A percentile compares a stretch with the other conserved stretches of the same genome.
Conservation (phyloP, 2,113 vertebrate genomes). For the Tychaedon coryphoeus region DNA sequence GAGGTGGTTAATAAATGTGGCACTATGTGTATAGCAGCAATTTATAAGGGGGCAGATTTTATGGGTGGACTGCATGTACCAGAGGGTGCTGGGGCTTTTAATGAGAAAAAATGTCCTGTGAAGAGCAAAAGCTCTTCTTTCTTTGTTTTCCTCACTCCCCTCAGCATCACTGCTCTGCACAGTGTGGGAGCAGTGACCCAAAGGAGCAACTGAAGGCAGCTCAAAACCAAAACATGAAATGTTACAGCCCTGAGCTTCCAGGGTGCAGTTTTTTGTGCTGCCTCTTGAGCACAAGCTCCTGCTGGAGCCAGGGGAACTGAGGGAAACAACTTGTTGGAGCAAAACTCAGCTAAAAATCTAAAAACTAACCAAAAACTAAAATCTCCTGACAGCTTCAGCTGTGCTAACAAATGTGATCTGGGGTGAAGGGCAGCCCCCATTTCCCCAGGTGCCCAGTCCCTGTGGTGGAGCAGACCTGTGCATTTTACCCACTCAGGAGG, state of each 20-base stretch:
- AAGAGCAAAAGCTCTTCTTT: not conserved
- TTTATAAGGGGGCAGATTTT: not conserved
- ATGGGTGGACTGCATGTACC: fast-evolving
- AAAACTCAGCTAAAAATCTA: too few relatives aligned
- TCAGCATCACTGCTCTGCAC: fast-evolving
- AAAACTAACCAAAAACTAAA: too few relatives aligned
- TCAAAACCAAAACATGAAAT: not conserved
- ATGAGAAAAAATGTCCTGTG: not conserved
- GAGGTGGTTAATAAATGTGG: not conserved
- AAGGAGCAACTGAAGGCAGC: not conserved
- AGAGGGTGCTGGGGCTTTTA: not conserved
- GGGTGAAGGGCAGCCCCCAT: not conserved
- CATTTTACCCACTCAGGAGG: not conserved
- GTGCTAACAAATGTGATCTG: not conserved
- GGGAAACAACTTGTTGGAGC: not conserved
- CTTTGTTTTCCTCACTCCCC: not conserved
- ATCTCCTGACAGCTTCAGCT: not conserved
- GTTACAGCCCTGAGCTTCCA: not conserved
- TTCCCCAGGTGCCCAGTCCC: not conserved
- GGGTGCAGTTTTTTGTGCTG: not conserved
- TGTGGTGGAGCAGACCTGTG: fast-evolving
- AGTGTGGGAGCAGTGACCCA: not conserved
- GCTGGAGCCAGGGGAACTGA: fast-evolving
- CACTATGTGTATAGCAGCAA: not conserved
- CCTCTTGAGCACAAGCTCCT: not conserved